Base-by-base conservation (phyloP, 2,113 vertebrate species). In the Blennius ocellaris region DNA sequence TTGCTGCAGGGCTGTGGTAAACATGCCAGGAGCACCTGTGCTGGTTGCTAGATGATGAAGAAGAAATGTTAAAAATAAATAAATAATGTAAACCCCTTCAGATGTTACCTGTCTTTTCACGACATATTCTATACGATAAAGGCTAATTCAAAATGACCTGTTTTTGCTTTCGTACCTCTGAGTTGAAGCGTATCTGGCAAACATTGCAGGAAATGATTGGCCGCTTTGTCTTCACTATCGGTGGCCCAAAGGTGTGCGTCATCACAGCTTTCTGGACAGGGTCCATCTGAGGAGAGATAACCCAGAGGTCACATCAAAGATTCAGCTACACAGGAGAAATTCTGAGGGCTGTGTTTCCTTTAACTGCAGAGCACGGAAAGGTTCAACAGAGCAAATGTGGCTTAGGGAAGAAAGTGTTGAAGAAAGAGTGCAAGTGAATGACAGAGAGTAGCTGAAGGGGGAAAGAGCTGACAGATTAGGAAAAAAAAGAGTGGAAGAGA, bases 101-200 rank as follows among this genome's bases (percentile, higher is more conserved):
- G 21, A 30, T 2, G 21, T 30, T 30, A 30, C 21, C 21, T 30
- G 21, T 30, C 21, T 30, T 30, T 30, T 30, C 21, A 30, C 21
- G 4, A 30, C 21, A 30, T 30, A 30, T 30, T 30, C 2, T 30
- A 30, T 30, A 30, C 21, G 2, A 30, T 30, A 30, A 30, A 30
- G 21, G 21, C 21, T 30, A 30, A 30, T 30, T 30, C 21, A 30
- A 30, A 30, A 30, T 30, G 21, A 30, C 21, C 4, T 30, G 2
- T 30, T 43, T 8, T 10, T 30, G 21, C 8, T 15, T 14, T 56
- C 63, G 40, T 90, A 96, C 96, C 95, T 96, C 94, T 7, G 96
- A 97, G 90, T 97, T 97, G 92, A 97, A 97, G 57, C 95, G 94
- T 82, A 96, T 96, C 85, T 97, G 96, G 89, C 96, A 97, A 84